These are phyloP conservation scores for Enoplosus armatus DNA, from an alignment of 2,797 vertebrate genomes.

Conservation along the genomic window DNA sequence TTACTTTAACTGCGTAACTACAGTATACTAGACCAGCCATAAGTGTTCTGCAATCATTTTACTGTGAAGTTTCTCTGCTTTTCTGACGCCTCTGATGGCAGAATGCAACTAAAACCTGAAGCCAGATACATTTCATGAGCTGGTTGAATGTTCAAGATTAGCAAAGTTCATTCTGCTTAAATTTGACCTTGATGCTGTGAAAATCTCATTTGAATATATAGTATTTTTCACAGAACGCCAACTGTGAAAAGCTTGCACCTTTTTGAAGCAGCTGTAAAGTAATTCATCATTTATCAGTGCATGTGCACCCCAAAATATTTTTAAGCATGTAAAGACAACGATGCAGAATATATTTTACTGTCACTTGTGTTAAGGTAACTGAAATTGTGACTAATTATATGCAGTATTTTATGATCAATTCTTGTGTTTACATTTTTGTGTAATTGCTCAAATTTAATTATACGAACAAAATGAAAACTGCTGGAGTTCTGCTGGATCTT, in stretches of 20 bases:
- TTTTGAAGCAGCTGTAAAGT: neutral
- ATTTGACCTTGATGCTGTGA: constrained; percentile 48
- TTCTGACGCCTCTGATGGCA: neutral
- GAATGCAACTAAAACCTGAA: neutral
- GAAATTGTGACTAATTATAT: neutral
- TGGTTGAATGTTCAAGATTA: neutral
- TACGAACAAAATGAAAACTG: constrained; percentile 2
- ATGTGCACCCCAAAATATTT: constrained; percentile 1
- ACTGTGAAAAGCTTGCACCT: constrained; percentile 10
- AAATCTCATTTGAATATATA: neutral
- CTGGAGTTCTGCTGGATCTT: neutral
- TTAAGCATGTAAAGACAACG: constrained; percentile 1
- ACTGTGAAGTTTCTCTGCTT: constrained; percentile 8
- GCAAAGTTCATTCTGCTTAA: neutral
- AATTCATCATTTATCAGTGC: no score
- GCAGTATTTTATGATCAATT: constrained; percentile 12
- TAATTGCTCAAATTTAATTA: constrained; percentile 34
- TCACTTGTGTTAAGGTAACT: neutral
- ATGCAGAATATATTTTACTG: constrained; percentile 16
- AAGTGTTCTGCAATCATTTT: constrained; percentile 3
- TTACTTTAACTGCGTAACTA: neutral
- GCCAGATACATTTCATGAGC: neutral
- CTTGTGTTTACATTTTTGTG: constrained; percentile 11
- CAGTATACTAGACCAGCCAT: neutral
- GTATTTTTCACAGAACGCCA: neutral